Conservation (phyloP, 2,888 invertebrate species). For the Drosophila paranaensis region DNA sequence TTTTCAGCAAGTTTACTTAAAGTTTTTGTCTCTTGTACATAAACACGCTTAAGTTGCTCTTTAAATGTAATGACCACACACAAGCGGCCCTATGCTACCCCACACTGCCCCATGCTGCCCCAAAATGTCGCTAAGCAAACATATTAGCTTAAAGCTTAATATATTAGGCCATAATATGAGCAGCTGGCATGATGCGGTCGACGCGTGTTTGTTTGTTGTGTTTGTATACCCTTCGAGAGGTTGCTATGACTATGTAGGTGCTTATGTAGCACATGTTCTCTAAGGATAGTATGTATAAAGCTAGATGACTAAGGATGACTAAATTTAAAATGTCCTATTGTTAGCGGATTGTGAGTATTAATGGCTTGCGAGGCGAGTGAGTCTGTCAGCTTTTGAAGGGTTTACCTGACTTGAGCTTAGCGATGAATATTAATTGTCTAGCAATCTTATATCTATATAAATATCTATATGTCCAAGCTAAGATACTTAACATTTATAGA, state of each 20-base stretch:
- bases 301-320: not conserved
- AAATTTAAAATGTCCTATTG: too few relatives aligned
- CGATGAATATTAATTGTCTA: too few relatives aligned
- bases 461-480: too few relatives aligned
- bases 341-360: too few relatives aligned
- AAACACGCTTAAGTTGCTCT: not conserved
- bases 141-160: slow-evolving; percentile 31
- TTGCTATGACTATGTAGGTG: not conserved
- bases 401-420: too few relatives aligned
- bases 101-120: not conserved
- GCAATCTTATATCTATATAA: too few relatives aligned
- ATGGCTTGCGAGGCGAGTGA: too few relatives aligned
- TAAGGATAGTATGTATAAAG: not conserved
- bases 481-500: too few relatives aligned
- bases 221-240: not conserved
- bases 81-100: not conserved
- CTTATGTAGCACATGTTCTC: not conserved
- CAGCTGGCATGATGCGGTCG: slow-evolving; percentile 8
- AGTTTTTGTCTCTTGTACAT: too few relatives aligned
- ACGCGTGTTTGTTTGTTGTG: slow-evolving; percentile 6
- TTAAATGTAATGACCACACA: not conserved
- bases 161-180: slow-evolving; percentile 24
- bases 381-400: too few relatives aligned
- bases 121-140: slow-evolving; percentile 27
- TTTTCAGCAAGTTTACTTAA: too few relatives aligned